phyloP scores from a whole-genome alignment of 2,113 vertebrate genomes.

The Cacatua alba region DNA sequence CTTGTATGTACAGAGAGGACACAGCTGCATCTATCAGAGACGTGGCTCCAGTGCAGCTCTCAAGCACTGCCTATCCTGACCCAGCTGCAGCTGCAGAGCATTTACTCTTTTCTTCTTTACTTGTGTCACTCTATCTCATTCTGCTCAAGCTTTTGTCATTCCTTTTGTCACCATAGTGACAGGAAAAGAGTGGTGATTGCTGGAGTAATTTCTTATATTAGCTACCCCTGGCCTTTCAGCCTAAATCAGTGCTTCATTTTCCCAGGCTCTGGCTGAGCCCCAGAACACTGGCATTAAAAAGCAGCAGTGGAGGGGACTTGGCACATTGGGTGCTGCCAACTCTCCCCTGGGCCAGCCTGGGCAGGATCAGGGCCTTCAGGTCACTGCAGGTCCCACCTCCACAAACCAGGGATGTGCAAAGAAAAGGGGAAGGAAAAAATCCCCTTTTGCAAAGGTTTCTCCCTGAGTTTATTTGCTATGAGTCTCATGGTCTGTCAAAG shows the following conservation, averaged over 20 bases:
- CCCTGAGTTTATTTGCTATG: not conserved
- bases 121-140: not conserved
- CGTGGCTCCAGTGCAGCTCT: not conserved
- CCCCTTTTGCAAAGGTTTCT: not conserved
- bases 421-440: not conserved
- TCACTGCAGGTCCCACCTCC: not conserved
- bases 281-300: not conserved
- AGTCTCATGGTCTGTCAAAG: not conserved
- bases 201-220: slow-evolving; percentile 50
- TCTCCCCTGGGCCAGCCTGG: not conserved
- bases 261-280: not conserved
- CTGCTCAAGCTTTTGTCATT: slow-evolving; percentile 35
- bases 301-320: accelerated
- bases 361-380: not conserved
- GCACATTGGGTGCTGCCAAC: accelerated
- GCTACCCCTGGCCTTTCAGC: slow-evolving; percentile 2
- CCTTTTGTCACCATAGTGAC: slow-evolving; percentile 60
- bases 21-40: accelerated
- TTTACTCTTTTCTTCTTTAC: not conserved
- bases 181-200: slow-evolving; percentile 49
- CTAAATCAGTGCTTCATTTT: slow-evolving; percentile 5
- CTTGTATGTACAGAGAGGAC: not conserved
- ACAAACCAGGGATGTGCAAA: not conserved
- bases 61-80: accelerated
- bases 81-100: accelerated